Percentiles rank a stretch among this genome's conserved stretches.
These are phyloP conservation scores for Apaloderma vittatum DNA, from an alignment of 2,113 vertebrate species.

Conservation along the genomic window DNA sequence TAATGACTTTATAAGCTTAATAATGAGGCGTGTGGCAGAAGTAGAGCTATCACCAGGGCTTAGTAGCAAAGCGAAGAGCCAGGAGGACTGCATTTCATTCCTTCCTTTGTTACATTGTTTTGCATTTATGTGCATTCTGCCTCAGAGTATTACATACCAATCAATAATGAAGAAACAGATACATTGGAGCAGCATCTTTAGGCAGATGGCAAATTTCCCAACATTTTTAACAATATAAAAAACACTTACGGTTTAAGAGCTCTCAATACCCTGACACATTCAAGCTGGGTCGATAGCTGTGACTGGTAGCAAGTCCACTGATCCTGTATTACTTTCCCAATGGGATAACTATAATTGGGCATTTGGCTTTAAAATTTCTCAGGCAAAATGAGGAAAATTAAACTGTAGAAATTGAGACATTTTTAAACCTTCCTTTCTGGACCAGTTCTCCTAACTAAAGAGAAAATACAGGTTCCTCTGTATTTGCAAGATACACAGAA, in stretches of 20 bases:
- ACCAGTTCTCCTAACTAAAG: background rate
- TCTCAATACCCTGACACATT: background rate
- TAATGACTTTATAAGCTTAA: conserved; percentile 6
- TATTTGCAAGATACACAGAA: background rate
- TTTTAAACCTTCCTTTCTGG: background rate
- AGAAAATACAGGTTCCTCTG: background rate
- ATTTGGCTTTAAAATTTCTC: background rate
- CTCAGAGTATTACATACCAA: background rate
- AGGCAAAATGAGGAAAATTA: background rate
- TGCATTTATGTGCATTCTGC: background rate
- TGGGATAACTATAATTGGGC: background rate
- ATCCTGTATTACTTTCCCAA: background rate
- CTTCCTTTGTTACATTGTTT: background rate
- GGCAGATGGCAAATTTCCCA: background rate
- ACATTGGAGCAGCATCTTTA: background rate
- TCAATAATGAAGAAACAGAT: background rate
- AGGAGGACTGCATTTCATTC: background rate
- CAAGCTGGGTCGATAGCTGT: background rate
- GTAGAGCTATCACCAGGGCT: background rate
- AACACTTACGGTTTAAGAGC: background rate
- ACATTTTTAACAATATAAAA: background rate
- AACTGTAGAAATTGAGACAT: background rate
- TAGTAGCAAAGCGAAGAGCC: background rate
- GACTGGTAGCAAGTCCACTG: background rate
- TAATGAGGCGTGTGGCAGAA: background rate